These are phyloP conservation scores for Phoxinus phoxinus DNA, from an alignment of 2,113 vertebrate genomes.

Conservation along the genomic window DNA sequence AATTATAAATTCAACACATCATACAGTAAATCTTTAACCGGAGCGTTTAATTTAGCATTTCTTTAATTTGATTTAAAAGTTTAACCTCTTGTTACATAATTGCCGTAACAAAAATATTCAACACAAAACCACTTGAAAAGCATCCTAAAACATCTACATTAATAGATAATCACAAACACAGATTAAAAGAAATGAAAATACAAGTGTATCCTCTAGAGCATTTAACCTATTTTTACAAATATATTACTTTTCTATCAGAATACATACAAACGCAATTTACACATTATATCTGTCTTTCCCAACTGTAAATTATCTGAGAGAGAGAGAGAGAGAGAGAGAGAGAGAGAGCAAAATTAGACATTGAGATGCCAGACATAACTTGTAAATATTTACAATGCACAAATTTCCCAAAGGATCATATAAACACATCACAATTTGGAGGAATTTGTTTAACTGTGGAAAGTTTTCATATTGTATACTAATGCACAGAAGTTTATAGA, in stretches of 20 bases:
- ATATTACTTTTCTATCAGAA: not conserved
- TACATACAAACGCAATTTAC: not conserved
- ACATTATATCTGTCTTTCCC: not conserved
- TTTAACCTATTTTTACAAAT: not conserved
- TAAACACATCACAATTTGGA: slow-evolving; percentile 8
- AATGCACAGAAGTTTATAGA: not conserved
- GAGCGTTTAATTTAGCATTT: not conserved
- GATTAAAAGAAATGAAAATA: not conserved
- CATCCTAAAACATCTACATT: not conserved
- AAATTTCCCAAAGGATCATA: slow-evolving; percentile 25
- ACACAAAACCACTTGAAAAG: not conserved
- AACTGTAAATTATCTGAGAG: not conserved
- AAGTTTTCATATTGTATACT: slow-evolving; percentile 18
- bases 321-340: slow-evolving; percentile 15
- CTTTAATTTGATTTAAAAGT: not conserved
- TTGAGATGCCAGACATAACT: slow-evolving; percentile 26
- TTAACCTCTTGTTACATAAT: not conserved
- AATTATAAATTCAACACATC: not conserved
- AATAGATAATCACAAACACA: not conserved
- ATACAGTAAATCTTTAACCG: not conserved
- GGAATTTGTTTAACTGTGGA: not conserved
- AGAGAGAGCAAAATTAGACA: not conserved
- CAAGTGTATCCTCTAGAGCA: slow-evolving; percentile 2
- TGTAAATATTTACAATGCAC: slow-evolving; percentile 30
- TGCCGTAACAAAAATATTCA: not conserved